phyloP scores from a whole-genome alignment of 2,113 vertebrate species.

The Boulengeromyrus knoepffleri region DNA sequence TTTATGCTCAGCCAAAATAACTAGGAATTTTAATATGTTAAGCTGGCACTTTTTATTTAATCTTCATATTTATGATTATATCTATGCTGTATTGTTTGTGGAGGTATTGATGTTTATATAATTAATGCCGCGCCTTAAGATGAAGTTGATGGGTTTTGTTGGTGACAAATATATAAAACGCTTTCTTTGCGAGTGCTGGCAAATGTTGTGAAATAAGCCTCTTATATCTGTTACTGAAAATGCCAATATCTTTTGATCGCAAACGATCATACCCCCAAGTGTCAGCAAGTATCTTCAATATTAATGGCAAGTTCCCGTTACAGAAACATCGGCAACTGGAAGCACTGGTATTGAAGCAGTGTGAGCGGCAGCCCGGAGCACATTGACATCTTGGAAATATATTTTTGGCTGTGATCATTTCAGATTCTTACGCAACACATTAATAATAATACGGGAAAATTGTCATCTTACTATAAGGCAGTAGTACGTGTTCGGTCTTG shows the following conservation, averaged over 20 bases:
- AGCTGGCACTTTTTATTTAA: background rate
- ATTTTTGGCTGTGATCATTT: background rate
- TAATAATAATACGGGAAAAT: background rate
- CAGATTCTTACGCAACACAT: background rate
- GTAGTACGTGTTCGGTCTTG: background rate
- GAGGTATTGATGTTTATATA: background rate
- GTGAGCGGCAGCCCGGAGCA: background rate
- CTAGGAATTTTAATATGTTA: background rate
- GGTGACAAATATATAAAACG: background rate
- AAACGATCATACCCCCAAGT: background rate
- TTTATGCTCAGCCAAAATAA: background rate
- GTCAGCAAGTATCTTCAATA: background rate
- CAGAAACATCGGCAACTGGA: background rate
- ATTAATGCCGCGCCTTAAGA: background rate
- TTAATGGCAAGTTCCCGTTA: background rate
- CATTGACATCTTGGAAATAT: background rate
- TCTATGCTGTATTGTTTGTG: background rate
- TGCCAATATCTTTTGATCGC: background rate
- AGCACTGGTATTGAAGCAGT: background rate
- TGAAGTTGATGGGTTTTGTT: background rate
- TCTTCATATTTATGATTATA: background rate
- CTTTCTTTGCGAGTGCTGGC: background rate
- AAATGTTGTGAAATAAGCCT: background rate
- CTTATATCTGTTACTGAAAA: background rate
- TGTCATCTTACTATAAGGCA: background rate